phyloP scores from a whole-genome alignment of 2,113 vertebrate genomes.

The Cinclus mexicanus region DNA sequence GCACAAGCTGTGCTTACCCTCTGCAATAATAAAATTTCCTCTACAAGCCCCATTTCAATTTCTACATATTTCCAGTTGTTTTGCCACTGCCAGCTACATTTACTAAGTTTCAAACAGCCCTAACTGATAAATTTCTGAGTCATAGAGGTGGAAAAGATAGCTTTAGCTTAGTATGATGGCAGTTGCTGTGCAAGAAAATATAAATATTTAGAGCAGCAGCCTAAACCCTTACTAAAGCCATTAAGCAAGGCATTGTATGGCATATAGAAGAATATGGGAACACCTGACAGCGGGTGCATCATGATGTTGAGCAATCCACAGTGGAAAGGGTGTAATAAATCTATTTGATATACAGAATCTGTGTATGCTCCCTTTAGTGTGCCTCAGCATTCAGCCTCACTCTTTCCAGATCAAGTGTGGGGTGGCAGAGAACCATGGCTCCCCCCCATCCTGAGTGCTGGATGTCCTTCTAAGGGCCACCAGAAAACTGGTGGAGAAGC shows the following conservation, averaged over 20 bases:
- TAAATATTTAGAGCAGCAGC: background rate
- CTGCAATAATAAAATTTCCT: background rate
- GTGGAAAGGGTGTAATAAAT: background rate
- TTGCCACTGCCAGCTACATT: background rate
- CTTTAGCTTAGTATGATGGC: background rate
- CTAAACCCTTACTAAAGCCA: background rate
- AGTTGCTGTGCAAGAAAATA: background rate
- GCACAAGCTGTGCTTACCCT: background rate
- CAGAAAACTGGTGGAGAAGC: background rate
- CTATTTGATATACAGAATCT: background rate
- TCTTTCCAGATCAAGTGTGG: accelerated
- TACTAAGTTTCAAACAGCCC: background rate
- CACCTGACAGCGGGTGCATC: background rate
- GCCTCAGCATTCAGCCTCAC: background rate
- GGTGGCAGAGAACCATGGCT: background rate
- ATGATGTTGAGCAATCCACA: background rate
- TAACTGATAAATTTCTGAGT: background rate
- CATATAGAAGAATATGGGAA: background rate
- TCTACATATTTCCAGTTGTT: background rate
- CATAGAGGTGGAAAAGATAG: background rate
- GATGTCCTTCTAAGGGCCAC: background rate
- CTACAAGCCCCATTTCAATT: background rate
- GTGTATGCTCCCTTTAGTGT: background rate
- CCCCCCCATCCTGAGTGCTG: no score
- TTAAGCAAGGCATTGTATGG: background rate